Conservation (phyloP, 2,888 invertebrate genomes). For the Hyposoter dolosus region DNA sequence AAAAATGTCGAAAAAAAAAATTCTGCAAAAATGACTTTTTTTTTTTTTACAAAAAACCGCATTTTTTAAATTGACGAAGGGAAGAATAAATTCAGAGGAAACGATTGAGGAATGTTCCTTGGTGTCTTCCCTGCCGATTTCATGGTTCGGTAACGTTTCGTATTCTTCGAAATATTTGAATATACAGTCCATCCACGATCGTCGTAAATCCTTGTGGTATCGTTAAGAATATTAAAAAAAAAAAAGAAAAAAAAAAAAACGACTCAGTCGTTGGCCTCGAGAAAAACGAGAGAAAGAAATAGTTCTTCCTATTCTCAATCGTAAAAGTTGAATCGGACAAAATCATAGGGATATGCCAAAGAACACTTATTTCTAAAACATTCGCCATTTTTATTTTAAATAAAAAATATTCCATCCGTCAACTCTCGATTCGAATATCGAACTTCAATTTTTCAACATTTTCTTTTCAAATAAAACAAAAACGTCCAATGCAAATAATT, state of each 20-base stretch:
- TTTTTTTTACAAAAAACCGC: too few relatives aligned
- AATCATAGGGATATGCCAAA: neutral
- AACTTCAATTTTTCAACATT: neutral
- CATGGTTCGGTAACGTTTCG: conserved; percentile 24
- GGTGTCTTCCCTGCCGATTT: conserved; percentile 6
- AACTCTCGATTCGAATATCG: neutral
- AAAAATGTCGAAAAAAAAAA: too few relatives aligned
- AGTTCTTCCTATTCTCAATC: conserved; percentile 4
- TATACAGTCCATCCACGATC: conserved; percentile 27
- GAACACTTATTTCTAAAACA: neutral
- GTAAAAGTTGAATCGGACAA: neutral
- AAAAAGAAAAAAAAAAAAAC: conserved; percentile 23
- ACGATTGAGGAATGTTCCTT: conserved; percentile 5
- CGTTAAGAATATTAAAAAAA: conserved; percentile 14
- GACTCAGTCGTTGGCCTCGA: conserved; percentile 20
- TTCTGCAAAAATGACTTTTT: too few relatives aligned
- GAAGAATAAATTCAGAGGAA: neutral
- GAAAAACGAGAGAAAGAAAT: conserved; percentile 9
- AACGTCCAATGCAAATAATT: neutral
- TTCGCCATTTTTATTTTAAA: neutral
- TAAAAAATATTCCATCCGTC: neutral
- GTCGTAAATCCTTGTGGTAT: conserved; percentile 38
- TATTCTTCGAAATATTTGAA: conserved; percentile 36
- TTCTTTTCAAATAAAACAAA: neutral
- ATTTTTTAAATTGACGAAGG: neutral